A percentile compares a stretch with the other conserved stretches of the same genome.
Conservation (phyloP, 2,888 invertebrate genomes). For the Drosophila helvetica region DNA sequence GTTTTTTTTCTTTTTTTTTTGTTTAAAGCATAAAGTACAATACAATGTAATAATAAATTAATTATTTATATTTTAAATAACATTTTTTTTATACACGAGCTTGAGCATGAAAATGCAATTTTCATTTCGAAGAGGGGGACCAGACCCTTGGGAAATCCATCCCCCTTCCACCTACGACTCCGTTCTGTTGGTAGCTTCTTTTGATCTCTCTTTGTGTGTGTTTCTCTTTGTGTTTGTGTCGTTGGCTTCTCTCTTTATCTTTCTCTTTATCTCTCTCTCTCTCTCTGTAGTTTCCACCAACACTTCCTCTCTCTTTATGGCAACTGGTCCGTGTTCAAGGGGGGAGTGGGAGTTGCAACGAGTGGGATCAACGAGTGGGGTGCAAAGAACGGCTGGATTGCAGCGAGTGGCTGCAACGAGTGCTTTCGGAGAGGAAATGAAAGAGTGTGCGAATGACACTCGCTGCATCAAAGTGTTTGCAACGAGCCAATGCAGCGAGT, state of each 20-base stretch:
- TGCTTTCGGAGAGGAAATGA: neutral
- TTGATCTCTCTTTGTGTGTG: conserved; percentile 38
- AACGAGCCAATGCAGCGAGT: neutral
- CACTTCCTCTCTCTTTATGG: conserved; percentile 52
- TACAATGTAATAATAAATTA: conserved; percentile 61
- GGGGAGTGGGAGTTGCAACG: neutral
- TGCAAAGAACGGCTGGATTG: neutral
- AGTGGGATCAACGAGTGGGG: neutral
- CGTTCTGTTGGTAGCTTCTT: conserved; percentile 26
- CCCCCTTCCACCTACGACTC: neutral
- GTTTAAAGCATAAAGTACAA: conserved; percentile 48
- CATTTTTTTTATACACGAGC: conserved; percentile 53
- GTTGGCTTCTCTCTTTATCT: conserved; percentile 4
- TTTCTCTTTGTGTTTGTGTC: conserved; percentile 22
- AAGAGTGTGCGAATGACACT: neutral
- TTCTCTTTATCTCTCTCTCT: neutral
- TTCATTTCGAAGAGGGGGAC: conserved; percentile 11
- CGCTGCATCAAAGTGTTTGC: neutral
- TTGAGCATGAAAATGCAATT: conserved; percentile 44
- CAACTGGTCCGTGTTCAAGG: conserved; percentile 45
- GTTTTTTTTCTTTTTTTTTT: conserved; percentile 27
- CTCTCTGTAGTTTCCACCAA: neutral
- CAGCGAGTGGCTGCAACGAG: neutral
- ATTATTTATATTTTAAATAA: conserved; percentile 62
- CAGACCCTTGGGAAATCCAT: neutral